Base-by-base conservation (phyloP, 2,797 vertebrate species). In the Babyrousa celebensis region DNA sequence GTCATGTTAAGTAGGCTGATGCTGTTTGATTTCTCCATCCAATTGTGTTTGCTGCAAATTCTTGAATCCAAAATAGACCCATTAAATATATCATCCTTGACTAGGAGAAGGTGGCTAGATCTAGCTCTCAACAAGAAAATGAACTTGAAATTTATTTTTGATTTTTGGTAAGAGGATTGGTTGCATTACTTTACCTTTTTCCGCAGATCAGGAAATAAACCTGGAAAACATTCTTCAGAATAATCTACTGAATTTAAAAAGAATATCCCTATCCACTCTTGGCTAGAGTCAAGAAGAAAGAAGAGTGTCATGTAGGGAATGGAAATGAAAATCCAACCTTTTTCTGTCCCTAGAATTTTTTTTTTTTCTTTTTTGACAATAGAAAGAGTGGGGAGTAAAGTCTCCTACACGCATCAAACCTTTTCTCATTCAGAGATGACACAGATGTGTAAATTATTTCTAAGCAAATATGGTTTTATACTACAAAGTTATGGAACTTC, bases 341-440 rank as follows among this genome's bases (percentile, higher is more conserved):
- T 80, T n/a, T 27, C 21, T 65, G 17, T 48, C 14, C 8, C 12
- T 27, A 60, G 15, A 17, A 60, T 3, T 48, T 40, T 48, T 16
- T 67, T 48, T n/a, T 88, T 32, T 43, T 43, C 36, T 16, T 67
- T 52, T 82, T 75, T 4, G 17, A 87, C 20, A 74, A 87, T n/a
- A 78, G 1, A 1, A 1, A 85, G 27, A 60, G 15, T 21, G 2
- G 12, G 21, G 1, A 21, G 17, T 29, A 85, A 85, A 92, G 8
- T n/a, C n/a, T 0, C 11, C 43, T 25, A 15, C 16, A n/a, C 0
- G 2, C 6, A 8, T n/a, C 14, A 52, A 10, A 14, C 9, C 11
- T 32, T 36, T 71, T 70, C 65, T 71, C 11, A 91, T 43, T 80
- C 36, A 56, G 15, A 87, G 23, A 52, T 16, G 16, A 84, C 2